These are phyloP conservation scores for Turnix velox DNA, from an alignment of 2,113 vertebrate genomes.

Conservation along the genomic window DNA sequence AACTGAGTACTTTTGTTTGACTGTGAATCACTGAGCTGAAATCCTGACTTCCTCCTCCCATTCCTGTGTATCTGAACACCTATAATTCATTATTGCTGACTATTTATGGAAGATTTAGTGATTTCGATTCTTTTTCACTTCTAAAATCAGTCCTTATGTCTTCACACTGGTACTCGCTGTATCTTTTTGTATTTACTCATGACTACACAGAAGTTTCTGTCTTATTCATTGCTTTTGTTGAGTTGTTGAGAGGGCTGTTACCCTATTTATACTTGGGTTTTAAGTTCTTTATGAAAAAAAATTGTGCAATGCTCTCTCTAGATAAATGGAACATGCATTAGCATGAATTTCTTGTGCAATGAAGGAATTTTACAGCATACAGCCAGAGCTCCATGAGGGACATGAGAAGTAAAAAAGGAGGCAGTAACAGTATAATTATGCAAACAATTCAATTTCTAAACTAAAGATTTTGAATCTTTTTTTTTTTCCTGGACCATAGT, in stretches of 20 bases:
- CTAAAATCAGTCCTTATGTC: background rate
- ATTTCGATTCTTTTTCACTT: background rate
- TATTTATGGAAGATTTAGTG: background rate
- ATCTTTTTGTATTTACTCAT: background rate
- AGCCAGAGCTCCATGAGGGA: background rate
- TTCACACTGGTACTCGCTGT: background rate
- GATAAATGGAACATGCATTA: background rate
- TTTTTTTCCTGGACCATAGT: rapidly evolving
- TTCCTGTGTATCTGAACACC: background rate
- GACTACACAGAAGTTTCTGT: background rate
- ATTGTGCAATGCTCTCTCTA: background rate
- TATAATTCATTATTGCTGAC: background rate
- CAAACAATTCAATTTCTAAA: constrained; percentile 9
- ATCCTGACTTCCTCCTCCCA: background rate
- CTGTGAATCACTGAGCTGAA: background rate
- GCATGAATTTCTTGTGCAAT: background rate
- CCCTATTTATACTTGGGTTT: background rate
- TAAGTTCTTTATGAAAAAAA: background rate
- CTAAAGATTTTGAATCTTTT: background rate
- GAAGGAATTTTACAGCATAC: background rate
- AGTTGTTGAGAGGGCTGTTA: background rate
- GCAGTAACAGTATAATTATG: background rate
- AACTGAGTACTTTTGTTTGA: background rate
- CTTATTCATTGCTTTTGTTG: background rate
- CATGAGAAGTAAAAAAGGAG: background rate